These are phyloP conservation scores for Argya squamiceps DNA, from an alignment of 2,797 vertebrate species.

Conservation along the genomic window DNA sequence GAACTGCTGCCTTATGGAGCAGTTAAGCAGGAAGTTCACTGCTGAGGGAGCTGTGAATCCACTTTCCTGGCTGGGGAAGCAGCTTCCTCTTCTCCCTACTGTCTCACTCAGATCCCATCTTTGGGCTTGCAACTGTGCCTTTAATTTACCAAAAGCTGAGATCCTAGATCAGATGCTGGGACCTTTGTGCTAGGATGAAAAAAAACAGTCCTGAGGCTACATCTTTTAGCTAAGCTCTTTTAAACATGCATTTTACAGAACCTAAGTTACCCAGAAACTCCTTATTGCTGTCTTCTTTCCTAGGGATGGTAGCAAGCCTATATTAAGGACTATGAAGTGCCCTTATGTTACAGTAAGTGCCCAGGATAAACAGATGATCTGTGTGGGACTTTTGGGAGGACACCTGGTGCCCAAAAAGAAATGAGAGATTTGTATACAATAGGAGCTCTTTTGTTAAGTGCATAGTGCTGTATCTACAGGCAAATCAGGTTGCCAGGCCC, in stretches of 20 bases:
- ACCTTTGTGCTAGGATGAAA: not conserved
- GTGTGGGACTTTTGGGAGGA: not conserved
- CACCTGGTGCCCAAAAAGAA: not conserved
- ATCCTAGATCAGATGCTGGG: not conserved
- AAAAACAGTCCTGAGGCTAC: not conserved
- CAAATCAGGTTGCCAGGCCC: not conserved
- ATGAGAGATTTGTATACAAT: not conserved
- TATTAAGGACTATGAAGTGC: not conserved
- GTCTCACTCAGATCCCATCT: not conserved
- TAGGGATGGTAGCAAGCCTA: not conserved
- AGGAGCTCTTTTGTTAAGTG: not conserved
- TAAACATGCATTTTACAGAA: not conserved
- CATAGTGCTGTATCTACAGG: not conserved
- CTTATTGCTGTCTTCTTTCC: not conserved
- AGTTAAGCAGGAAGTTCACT: not conserved
- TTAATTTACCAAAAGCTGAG: not conserved
- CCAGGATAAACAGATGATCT: not conserved
- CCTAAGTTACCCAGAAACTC: not conserved
- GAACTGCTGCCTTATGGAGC: not conserved
- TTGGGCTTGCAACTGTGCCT: not conserved
- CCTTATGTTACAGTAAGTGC: not conserved
- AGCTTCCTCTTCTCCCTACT: not conserved
- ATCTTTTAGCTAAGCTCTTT: not conserved
- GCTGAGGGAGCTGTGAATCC: not conserved
- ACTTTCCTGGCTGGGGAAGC: not conserved